Conservation (phyloP, 2,113 vertebrate species). For the Petaurus breviceps region DNA sequence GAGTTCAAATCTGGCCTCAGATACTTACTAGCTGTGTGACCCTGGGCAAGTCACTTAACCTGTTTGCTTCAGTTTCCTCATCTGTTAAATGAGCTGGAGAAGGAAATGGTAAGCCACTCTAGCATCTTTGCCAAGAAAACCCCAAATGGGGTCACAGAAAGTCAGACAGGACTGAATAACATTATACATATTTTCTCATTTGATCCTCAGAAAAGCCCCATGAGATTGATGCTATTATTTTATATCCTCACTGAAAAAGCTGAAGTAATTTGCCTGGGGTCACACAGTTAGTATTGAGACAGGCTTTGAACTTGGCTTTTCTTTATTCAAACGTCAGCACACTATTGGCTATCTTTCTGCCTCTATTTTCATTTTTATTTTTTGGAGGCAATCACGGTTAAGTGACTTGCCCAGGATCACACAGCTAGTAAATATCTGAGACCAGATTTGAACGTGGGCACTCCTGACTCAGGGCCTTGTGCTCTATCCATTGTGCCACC, state of each 20-base stretch:
- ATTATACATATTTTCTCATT: background rate
- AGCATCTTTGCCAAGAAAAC: background rate
- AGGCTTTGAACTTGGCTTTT: background rate
- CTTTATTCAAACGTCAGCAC: background rate
- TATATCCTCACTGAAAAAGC: background rate
- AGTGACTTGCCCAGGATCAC: background rate
- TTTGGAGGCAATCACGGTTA: too few species aligned
- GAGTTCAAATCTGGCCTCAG: background rate
- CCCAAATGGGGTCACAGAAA: background rate
- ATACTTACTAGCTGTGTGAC: background rate
- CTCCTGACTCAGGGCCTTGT: background rate
- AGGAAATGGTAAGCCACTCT: too few species aligned
- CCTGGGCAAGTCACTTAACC: background rate
- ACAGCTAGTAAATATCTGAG: background rate
- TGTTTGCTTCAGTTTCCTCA: background rate
- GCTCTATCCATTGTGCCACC: background rate
- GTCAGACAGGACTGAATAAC: background rate
- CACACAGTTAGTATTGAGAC: background rate
- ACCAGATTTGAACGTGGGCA: background rate
- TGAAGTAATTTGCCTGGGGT: background rate
- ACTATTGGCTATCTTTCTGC: background rate
- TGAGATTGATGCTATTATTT: background rate
- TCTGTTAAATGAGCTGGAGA: too few species aligned
- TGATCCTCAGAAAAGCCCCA: background rate
- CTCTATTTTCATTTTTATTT: too few species aligned